These are phyloP conservation scores for Rhingia campestris DNA, from an alignment of 2,888 invertebrate species.

Conservation along the genomic window DNA sequence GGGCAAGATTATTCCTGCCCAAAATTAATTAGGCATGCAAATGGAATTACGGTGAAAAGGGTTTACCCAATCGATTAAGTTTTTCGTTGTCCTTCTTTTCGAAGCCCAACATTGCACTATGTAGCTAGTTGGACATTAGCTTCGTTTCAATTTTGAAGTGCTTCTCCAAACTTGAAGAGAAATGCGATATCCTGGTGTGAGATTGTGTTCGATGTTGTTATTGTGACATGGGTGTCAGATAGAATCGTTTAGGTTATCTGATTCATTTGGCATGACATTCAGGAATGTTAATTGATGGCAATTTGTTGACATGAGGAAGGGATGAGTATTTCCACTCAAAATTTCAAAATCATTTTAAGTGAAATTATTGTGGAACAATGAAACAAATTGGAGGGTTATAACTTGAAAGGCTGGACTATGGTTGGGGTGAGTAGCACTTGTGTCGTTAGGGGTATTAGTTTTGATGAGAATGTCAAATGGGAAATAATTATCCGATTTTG, in stretches of 20 bases:
- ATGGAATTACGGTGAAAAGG: conserved; percentile 67
- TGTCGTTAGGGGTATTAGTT: too few relatives aligned
- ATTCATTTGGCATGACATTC: conserved; percentile 61
- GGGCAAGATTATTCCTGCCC: conserved; percentile 57
- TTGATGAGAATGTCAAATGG: too few relatives aligned
- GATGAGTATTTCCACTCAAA: neutral
- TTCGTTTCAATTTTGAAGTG: conserved; percentile 49
- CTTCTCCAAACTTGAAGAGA: conserved; percentile 16
- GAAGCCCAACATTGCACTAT: conserved; percentile 16
- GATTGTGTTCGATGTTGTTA: conserved; percentile 10
- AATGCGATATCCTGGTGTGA: conserved; percentile 18
- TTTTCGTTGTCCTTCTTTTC: neutral
- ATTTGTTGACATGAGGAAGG: neutral
- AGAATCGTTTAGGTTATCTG: conserved; percentile 49
- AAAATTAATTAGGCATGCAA: conserved; percentile 74
- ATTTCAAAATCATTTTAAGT: too few relatives aligned
- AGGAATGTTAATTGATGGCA: conserved; percentile 51
- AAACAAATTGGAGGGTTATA: too few relatives aligned
- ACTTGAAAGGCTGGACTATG: too few relatives aligned
- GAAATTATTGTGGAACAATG: too few relatives aligned
- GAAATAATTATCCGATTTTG: too few relatives aligned
- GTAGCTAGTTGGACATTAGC: conserved; percentile 8
- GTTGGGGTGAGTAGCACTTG: too few relatives aligned
- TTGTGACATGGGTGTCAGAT: conserved; percentile 29
- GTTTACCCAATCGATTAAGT: conserved; percentile 68